Percentiles rank a stretch among this genome's conserved stretches.
These are phyloP conservation scores for Mythimna impura DNA, from an alignment of 2,888 invertebrate genomes.

Conservation along the genomic window DNA sequence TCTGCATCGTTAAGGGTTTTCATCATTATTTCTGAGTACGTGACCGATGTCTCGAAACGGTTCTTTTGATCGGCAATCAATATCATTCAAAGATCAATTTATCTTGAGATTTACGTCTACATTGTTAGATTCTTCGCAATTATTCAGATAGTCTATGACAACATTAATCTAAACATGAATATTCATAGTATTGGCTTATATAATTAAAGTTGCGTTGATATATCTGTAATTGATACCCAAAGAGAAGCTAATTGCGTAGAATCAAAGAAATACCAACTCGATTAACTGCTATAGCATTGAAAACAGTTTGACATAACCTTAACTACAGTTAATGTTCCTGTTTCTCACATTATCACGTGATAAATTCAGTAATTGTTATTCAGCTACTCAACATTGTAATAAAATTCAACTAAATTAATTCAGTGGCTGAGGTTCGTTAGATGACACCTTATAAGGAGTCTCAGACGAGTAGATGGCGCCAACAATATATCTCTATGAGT, in stretches of 20 bases:
- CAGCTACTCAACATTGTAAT: conserved; percentile 63
- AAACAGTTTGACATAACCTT: conserved; percentile 6
- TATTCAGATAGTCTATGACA: conserved; percentile 73
- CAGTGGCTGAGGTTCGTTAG: conserved; percentile 70
- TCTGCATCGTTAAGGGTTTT: conserved; percentile 77
- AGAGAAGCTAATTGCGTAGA: neutral
- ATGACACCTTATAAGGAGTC: conserved; percentile 72
- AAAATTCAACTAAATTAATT: conserved; percentile 62
- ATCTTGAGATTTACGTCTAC: conserved; percentile 83
- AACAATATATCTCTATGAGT: conserved; percentile 75
- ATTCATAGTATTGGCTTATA: conserved; percentile 51
- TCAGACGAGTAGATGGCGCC: conserved; percentile 75
- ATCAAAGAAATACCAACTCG: conserved; percentile 1
- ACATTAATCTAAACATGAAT: conserved; percentile 58
- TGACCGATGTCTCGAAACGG: conserved; percentile 77
- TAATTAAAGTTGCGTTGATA: conserved; percentile 25
- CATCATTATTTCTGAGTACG: conserved; percentile 77
- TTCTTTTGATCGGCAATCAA: conserved; percentile 84
- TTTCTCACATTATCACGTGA: conserved; percentile 43
- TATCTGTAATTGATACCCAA: conserved; percentile 27
- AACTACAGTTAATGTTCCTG: conserved; percentile 24
- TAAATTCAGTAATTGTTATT: conserved; percentile 50
- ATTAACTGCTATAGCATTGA: conserved; percentile 14
- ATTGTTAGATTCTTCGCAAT: conserved; percentile 82
- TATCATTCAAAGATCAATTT: conserved; percentile 81